Evolutionary conservation across 2,888 invertebrate species (phyloP).

Genomic region (Nomada hirtipes): DNA sequence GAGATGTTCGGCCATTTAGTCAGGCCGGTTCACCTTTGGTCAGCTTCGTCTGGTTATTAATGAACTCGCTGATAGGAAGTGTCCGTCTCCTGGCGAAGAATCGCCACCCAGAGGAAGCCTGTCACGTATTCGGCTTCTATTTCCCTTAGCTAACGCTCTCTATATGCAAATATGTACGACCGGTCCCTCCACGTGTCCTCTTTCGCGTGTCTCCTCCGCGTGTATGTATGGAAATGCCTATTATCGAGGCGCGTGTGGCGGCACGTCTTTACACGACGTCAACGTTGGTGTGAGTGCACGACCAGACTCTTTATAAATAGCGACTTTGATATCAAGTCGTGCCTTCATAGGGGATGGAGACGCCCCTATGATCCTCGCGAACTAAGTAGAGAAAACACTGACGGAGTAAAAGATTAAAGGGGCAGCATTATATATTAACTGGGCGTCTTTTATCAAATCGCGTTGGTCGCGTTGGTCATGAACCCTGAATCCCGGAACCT

Average conservation of each 20-base stretch:
- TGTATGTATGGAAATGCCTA: constrained; percentile 65
- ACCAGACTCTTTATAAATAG: constrained; percentile 80
- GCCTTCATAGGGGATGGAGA: constrained; percentile 75
- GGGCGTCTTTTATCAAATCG: constrained; percentile 65
- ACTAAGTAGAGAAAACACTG: constrained; percentile 60
- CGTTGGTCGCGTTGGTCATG: constrained; percentile 15
- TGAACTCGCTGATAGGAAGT: constrained; percentile 82
- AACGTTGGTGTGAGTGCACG: constrained; percentile 43
- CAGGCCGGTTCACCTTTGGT: constrained; percentile 72
- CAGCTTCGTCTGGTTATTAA: constrained; percentile 80
- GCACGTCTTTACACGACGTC: constrained; percentile 42
- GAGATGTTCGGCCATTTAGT: constrained; percentile 77
- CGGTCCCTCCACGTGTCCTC: constrained; percentile 73
- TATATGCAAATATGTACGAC: constrained; percentile 83
- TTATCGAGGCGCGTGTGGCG: constrained; percentile 60
- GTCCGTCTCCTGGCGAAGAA: constrained; percentile 81
- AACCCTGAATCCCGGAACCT: background rate
- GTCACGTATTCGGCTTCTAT: constrained; percentile 84
- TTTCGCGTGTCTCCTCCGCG: constrained; percentile 64
- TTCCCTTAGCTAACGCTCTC: constrained; percentile 84
- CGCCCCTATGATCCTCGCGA: constrained; percentile 70
- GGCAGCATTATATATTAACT: constrained; percentile 75
- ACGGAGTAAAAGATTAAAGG: constrained; percentile 80
- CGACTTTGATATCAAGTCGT: constrained; percentile 82
- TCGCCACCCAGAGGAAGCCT: constrained; percentile 77